Evolutionary conservation across 2,888 invertebrate genomes (phyloP).

Genomic region (Torymus auratus): DNA sequence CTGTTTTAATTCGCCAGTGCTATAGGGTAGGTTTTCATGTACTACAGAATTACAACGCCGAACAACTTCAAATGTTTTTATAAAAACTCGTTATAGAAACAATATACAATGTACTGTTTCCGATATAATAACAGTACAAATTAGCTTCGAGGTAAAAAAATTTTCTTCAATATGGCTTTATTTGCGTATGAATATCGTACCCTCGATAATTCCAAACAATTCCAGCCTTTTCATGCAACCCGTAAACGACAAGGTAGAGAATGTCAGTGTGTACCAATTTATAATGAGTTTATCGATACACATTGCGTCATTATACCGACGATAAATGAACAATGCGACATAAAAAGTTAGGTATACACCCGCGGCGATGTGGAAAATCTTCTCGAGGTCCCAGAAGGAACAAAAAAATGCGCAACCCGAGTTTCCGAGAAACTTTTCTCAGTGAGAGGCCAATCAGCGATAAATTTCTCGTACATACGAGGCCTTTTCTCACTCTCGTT

Average conservation of each 20-base stretch:
- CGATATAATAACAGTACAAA: too few species aligned
- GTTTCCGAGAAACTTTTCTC: constrained; percentile 23
- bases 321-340: not conserved
- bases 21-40: too few species aligned
- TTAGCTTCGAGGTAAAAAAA: too few species aligned
- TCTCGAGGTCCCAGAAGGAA: not conserved
- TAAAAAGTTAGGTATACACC: constrained; percentile 16
- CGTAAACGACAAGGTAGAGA: constrained; percentile 9
- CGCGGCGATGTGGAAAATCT: not conserved
- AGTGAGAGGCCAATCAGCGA: constrained; percentile 36
- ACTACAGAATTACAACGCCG: too few species aligned
- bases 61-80: too few species aligned
- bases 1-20: too few species aligned
- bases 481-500: too few species aligned
- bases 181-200: too few species aligned
- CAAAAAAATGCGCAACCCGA: not conserved
- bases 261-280: constrained; percentile 26
- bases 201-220: not conserved
- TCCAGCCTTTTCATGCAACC: not conserved
- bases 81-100: too few species aligned
- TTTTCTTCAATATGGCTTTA: too few species aligned
- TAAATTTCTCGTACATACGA: constrained; percentile 31
- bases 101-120: too few species aligned
- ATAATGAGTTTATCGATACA: constrained; percentile 35
- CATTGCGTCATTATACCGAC: constrained; percentile 39